Evolutionary conservation across 2,888 invertebrate species (phyloP).

Genomic region (Netelia inedita): DNA sequence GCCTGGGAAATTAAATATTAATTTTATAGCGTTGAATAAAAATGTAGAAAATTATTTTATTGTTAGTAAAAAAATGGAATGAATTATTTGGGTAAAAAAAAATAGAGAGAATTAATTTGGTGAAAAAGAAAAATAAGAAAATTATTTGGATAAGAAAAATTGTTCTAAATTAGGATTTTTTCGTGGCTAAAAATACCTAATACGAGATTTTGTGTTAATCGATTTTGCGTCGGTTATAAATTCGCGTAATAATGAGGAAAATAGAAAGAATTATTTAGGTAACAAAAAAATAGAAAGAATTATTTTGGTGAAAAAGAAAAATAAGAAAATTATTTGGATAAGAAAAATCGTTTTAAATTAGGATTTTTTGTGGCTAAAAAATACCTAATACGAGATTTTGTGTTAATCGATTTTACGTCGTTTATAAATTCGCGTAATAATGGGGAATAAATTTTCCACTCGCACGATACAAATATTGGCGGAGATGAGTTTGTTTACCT

Average conservation of each 20-base stretch:
- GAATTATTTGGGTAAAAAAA: background rate
- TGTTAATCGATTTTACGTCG: too few species aligned
- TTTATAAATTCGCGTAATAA: too few species aligned
- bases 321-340: too few species aligned
- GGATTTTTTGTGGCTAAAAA: too few species aligned
- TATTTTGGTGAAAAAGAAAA: background rate
- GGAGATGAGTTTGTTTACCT: conserved; percentile 66
- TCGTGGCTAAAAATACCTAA: too few species aligned
- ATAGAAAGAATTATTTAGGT: background rate
- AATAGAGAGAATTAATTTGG: background rate
- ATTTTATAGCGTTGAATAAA: background rate
- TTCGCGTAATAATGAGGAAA: too few species aligned
- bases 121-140: background rate
- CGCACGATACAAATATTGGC: too few species aligned
- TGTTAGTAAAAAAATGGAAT: background rate
- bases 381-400: too few species aligned
- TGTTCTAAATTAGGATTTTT: too few species aligned
- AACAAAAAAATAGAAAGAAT: background rate
- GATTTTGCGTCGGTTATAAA: too few species aligned
- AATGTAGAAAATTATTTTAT: background rate
- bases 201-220: too few species aligned
- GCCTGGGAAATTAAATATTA: conserved; percentile 85
- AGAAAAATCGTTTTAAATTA: background rate
- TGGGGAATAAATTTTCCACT: too few species aligned
- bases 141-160: background rate